Evolutionary conservation across 2,797 vertebrate genomes (phyloP), one percentile per base, ranked within the genome.

Genomic region (Glyptemys insculpta): DNA sequence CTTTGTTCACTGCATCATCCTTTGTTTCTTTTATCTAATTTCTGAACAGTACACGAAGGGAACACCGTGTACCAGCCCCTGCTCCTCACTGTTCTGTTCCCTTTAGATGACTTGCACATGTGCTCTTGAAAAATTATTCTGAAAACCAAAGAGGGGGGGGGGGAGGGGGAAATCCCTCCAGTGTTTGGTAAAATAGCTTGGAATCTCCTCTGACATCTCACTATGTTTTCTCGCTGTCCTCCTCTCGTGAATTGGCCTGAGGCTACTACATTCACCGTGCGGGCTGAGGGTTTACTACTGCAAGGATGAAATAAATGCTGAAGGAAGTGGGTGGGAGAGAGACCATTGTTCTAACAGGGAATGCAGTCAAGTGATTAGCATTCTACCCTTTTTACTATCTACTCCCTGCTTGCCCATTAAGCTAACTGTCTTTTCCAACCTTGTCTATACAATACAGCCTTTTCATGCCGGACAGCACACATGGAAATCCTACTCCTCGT

Each of bases 41-140:
- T 92, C 87, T 96, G 94, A 95, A 86, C 93, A 85, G 94, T 92
- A 92, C 95, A 97, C 92, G 94, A 96, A 95, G 85, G 91, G 96
- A 97, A 98, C 97, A 98, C 96, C 81, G 94, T 98, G 97, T 97
- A 97, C 97, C 89, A 96, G 94, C 89, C 95, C 88, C 83, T 85
- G 89, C 96, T 97, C 98, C 97, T 98, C 93, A 93, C 91, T 97
- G 97, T 98, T 97, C 97, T 93, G 89, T 97, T 97, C 96, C 89
- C 96, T 95, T 98, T 97, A 98, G 95, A 98, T 98, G 97, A 98
- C 97, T 98, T 95, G 89, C 95, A 98, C 95, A 98, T 98, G 97
- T 97, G 97, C 83, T 97, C 93, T 98, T 97, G 95, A 98, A 97
- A 97, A 97, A 96, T 96, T 97, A 97, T 96, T 97, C 96, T 95